Conservation (phyloP, 2,113 vertebrate species). For the Oncorhynchus mykiss region DNA sequence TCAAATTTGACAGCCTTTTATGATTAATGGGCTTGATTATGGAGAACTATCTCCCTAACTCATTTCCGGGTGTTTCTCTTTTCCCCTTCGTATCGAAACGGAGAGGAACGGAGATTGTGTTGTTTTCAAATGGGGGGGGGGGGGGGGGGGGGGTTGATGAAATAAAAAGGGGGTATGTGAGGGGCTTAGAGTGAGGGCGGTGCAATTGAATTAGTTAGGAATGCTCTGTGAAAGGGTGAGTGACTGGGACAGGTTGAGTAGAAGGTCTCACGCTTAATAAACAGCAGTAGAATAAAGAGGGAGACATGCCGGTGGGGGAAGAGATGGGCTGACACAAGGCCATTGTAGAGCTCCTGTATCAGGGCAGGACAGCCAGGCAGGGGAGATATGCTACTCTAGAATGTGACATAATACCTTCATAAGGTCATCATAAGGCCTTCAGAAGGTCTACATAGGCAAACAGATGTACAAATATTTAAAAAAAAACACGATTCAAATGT, state of each 20-base stretch:
- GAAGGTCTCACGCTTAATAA: slow-evolving; percentile 47
- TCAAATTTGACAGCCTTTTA: slow-evolving; percentile 82
- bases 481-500: too few relatives aligned
- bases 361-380: too few relatives aligned
- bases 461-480: too few relatives aligned
- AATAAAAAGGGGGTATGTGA: slow-evolving; percentile 4
- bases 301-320: slow-evolving; percentile 5
- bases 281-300: slow-evolving; percentile 26
- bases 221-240: slow-evolving; percentile 34
- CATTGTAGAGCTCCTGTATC: not conserved
- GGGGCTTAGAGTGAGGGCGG: slow-evolving; percentile 16
- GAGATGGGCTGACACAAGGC: slow-evolving; percentile 12
- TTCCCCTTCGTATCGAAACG: slow-evolving; percentile 18
- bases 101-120: slow-evolving; percentile 42
- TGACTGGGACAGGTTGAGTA: slow-evolving; percentile 49
- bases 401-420: not conserved
- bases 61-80: slow-evolving; percentile 69
- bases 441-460: too few relatives aligned
- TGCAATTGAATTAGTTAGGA: slow-evolving; percentile 68
- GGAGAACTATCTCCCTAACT: slow-evolving; percentile 72
- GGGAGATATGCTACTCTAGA: too few relatives aligned
- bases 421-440: not conserved
- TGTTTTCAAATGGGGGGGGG: slow-evolving; percentile 40
- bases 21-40: slow-evolving; percentile 83
- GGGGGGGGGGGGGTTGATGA: slow-evolving; percentile 34